Evolutionary conservation across 2,113 vertebrate genomes (phyloP).

Genomic region (Psephotus haematonotus): DNA sequence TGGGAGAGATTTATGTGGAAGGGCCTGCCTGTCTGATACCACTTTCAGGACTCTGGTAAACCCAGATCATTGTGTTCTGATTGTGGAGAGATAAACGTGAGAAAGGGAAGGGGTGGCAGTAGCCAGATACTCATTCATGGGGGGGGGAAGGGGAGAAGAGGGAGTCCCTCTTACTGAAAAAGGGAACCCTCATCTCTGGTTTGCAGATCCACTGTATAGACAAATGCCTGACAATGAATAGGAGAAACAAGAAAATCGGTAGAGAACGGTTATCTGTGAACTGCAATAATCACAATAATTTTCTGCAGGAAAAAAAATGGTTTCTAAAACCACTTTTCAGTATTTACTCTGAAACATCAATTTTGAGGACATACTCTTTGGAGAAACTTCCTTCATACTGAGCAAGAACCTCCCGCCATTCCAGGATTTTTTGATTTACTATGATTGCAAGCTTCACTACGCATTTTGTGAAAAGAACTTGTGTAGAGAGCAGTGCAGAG

Average conservation of each 20-base stretch:
- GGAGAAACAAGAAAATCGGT: neutral
- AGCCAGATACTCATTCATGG: neutral
- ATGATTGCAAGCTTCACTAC: neutral
- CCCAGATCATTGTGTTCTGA: neutral
- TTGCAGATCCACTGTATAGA: neutral
- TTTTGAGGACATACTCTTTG: neutral
- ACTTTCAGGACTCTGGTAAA: neutral
- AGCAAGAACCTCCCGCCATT: neutral
- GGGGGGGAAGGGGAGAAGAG: neutral
- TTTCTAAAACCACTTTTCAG: neutral
- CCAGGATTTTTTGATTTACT: neutral
- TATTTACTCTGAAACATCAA: neutral
- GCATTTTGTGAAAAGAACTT: neutral
- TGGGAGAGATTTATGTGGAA: neutral
- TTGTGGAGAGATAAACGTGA: neutral
- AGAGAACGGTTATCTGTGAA: neutral
- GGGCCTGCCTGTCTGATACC: fast-evolving
- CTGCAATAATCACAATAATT: neutral
- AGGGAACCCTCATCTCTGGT: neutral
- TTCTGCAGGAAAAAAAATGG: neutral
- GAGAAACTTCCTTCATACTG: neutral
- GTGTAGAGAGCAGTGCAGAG: neutral
- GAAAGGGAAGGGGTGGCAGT: neutral
- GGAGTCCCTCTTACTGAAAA: neutral
- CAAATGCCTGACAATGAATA: neutral